These are phyloP conservation scores for Cecropterus lyciades DNA, from an alignment of 1,140 invertebrate genomes.

Conservation along the genomic window DNA sequence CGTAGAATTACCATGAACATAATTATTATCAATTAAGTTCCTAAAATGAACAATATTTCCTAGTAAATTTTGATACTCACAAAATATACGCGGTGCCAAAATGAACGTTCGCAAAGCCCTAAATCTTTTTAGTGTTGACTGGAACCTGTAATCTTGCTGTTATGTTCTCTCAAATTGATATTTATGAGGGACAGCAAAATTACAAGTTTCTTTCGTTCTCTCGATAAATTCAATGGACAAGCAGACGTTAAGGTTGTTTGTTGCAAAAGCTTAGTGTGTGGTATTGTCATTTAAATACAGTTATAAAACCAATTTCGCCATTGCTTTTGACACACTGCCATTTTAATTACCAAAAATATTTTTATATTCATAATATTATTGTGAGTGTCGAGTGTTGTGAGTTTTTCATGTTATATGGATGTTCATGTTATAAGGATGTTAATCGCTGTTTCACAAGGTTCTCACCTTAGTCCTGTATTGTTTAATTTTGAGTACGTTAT, in stretches of 20 bases:
- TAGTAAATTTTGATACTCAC: background rate
- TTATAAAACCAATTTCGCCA: too few species aligned
- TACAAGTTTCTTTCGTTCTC: constrained; percentile 45
- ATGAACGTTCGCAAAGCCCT: constrained; percentile 30
- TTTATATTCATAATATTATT: too few species aligned
- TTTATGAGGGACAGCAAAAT: constrained; percentile 60
- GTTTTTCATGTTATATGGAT: too few species aligned
- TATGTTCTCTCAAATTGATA: constrained; percentile 57
- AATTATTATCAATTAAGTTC: background rate
- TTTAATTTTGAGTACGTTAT: too few species aligned
- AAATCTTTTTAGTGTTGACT: constrained; percentile 50
- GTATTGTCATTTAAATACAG: constrained; percentile 7
- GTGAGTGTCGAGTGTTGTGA: too few species aligned
- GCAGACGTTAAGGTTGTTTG: constrained; percentile 5
- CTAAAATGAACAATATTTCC: background rate
- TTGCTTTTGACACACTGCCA: too few species aligned
- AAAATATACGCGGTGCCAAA: constrained; percentile 21
- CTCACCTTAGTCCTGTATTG: too few species aligned
- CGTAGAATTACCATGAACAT: background rate
- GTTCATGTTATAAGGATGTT: too few species aligned
- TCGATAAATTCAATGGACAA: constrained; percentile 38
- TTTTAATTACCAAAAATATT: too few species aligned
- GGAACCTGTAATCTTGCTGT: constrained; percentile 57
- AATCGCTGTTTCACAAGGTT: too few species aligned
- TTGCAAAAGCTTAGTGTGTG: constrained; percentile 24